Percentiles rank a stretch among this genome's conserved stretches.
phyloP scores from a whole-genome alignment of 1,140 invertebrate species.

The Wiebesia pumilae region DNA sequence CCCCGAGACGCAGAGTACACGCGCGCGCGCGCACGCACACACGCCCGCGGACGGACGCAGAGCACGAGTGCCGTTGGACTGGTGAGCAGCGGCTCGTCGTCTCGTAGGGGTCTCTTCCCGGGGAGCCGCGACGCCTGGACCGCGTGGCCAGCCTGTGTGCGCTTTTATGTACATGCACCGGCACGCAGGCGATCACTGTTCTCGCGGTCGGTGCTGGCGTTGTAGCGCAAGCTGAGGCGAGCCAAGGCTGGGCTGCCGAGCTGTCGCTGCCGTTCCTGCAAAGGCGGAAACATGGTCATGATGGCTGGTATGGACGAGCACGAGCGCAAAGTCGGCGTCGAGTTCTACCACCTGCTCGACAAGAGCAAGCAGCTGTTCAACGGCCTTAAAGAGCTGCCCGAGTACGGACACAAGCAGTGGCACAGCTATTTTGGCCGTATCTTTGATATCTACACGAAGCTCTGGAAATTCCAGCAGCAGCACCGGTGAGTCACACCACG shows the following conservation, averaged over 20 bases:
- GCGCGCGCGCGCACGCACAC: constrained; percentile 1
- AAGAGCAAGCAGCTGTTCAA: constrained; percentile 99
- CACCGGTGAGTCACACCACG: constrained; percentile 81
- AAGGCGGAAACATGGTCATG: constrained; percentile 70
- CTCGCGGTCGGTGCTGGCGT: background rate
- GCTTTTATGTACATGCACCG: background rate
- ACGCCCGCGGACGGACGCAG: background rate
- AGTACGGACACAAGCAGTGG: constrained; percentile 98
- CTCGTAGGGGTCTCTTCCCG: background rate
- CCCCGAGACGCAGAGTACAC: background rate
- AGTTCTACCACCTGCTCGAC: constrained; percentile 97
- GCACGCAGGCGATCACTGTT: background rate
- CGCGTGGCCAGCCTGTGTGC: no score
- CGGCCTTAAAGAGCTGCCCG: constrained; percentile 94
- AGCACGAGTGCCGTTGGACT: constrained; percentile 6
- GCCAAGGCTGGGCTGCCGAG: background rate
- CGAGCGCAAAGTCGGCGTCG: constrained; percentile 95
- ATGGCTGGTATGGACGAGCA: constrained; percentile 88
- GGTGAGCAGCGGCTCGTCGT: background rate
- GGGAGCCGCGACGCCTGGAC: background rate
- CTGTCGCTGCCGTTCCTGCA: constrained; percentile 13
- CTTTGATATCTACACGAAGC: constrained; percentile 98
- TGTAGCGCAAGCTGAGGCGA: constrained; percentile 7
- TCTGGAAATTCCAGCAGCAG: constrained; percentile 99
- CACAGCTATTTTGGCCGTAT: constrained; percentile 97